Evolutionary conservation across 1,140 invertebrate genomes (phyloP).

Genomic region (Halotydeus destructor): DNA sequence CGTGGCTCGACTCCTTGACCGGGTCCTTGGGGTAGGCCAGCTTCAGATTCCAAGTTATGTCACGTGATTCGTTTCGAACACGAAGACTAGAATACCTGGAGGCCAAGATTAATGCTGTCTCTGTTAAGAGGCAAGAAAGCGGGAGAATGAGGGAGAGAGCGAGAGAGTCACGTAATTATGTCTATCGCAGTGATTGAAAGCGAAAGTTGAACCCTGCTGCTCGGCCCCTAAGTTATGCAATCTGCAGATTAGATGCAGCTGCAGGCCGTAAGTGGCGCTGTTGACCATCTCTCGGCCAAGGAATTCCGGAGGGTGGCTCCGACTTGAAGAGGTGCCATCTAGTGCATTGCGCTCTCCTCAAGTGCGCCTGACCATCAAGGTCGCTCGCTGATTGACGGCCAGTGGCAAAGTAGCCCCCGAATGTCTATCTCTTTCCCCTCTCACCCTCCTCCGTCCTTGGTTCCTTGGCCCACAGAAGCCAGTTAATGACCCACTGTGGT

Average conservation of each 20-base stretch:
- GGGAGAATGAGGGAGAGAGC: neutral
- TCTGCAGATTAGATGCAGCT: neutral
- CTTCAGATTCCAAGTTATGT: constrained; percentile 48
- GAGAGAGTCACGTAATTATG: neutral
- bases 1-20: constrained; percentile 47
- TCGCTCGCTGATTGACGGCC: too few species aligned
- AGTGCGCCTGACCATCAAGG: too few species aligned
- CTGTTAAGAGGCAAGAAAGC: constrained; percentile 30
- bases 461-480: too few species aligned
- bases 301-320: too few species aligned
- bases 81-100: constrained; percentile 42
- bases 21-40: constrained; percentile 45
- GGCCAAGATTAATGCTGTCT: constrained; percentile 55
- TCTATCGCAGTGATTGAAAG: neutral
- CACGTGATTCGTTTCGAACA: constrained; percentile 43
- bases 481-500: too few species aligned
- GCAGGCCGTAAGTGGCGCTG: too few species aligned
- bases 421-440: too few species aligned
- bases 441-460: too few species aligned
- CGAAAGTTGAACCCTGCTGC: neutral
- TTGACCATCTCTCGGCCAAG: too few species aligned
- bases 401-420: too few species aligned
- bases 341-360: too few species aligned
- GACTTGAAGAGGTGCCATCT: too few species aligned
- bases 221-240: neutral